Base-by-base conservation (phyloP, 2,888 invertebrate species). In the Hirtodrosophila histrioides region DNA sequence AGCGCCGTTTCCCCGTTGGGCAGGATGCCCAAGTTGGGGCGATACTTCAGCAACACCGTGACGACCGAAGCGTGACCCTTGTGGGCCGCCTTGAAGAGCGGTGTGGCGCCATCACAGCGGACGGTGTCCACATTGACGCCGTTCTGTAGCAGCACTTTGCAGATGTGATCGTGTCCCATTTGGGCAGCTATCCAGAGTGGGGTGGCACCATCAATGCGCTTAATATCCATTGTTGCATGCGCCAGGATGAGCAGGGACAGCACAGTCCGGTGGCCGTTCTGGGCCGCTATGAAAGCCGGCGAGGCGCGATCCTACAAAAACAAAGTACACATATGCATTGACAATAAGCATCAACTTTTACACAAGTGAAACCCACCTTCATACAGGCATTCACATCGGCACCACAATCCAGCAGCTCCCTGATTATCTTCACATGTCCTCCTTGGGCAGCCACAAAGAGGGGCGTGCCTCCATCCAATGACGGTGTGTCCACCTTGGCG, bases 171-270 rank as follows among this genome's bases (percentile, higher is more conserved):
- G 92, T 97, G 97, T 0, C 98, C 98, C 96, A 98, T 97, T 94
- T 98, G 98, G 73, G 97, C 95, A 37, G 97, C 96, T 87, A 98
- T 98, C 98, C 98, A 98, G 75, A 98, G 93, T 67, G 98, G 95
- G 45, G 97, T 96, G 89, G 97, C 96, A 68, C 96, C 95, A 93
- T 98, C 98, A 4, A 94, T 94, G 86, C 98, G 94, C 75, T 95
- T 94, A 0, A 93, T 92, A 90, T 97, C 96, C 41, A 94, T 93
- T 57, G 93, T 92, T 0, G 97, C 97, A 36, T 96, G 97, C 46
- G 94, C 94, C 4, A 93, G 92, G 69, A 97, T 89, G 55, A 98
- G 93, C 79, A 95, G 93, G 58, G 94, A 93, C 68, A 97, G 93
- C 75, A 96, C 95, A 11, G 95, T 95, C 76, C 95, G 93, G 92